phyloP scores from a whole-genome alignment of 2,113 vertebrate genomes.

The Thamnaconus septentrionalis region DNA sequence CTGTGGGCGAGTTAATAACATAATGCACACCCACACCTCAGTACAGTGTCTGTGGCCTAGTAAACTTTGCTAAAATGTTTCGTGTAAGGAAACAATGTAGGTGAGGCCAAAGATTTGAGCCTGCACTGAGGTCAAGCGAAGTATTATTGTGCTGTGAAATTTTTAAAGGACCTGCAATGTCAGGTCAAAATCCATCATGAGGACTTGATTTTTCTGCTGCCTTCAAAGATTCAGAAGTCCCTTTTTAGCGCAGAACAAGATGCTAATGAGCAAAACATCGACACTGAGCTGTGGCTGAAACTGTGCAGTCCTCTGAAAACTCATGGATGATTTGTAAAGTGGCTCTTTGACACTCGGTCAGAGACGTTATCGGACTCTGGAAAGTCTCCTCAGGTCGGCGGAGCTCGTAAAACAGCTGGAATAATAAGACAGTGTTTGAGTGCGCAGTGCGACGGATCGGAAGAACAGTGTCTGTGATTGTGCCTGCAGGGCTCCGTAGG shows the following conservation, averaged over 20 bases:
- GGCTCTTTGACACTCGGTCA: conserved; percentile 41
- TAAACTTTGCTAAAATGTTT: too few species aligned
- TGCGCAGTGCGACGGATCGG: conserved; percentile 28
- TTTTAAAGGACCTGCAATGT: too few species aligned
- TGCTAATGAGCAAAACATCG: neutral
- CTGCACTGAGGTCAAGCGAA: too few species aligned
- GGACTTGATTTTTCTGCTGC: too few species aligned
- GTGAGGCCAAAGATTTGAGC: too few species aligned
- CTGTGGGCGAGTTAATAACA: too few species aligned
- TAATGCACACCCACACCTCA: too few species aligned
- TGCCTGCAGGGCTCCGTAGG: conserved; percentile 35
- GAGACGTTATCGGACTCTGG: conserved; percentile 58
- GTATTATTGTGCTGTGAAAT: too few species aligned
- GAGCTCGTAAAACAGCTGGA: conserved; percentile 50
- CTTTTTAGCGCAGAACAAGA: neutral
- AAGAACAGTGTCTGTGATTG: conserved; percentile 63
- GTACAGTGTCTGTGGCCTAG: too few species aligned
- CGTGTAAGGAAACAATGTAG: too few species aligned
- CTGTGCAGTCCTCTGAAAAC: conserved; percentile 26
- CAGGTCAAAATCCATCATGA: too few species aligned
- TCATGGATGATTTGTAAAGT: conserved; percentile 50
- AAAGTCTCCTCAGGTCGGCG: conserved; percentile 38
- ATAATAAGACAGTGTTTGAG: conserved; percentile 55
- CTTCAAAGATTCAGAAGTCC: too few species aligned
- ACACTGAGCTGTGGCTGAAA: conserved; percentile 15